A percentile compares a stretch with the other conserved stretches of the same genome.
Evolutionary conservation across 1,140 invertebrate species (phyloP).

Genomic region (Augochlora pura): DNA sequence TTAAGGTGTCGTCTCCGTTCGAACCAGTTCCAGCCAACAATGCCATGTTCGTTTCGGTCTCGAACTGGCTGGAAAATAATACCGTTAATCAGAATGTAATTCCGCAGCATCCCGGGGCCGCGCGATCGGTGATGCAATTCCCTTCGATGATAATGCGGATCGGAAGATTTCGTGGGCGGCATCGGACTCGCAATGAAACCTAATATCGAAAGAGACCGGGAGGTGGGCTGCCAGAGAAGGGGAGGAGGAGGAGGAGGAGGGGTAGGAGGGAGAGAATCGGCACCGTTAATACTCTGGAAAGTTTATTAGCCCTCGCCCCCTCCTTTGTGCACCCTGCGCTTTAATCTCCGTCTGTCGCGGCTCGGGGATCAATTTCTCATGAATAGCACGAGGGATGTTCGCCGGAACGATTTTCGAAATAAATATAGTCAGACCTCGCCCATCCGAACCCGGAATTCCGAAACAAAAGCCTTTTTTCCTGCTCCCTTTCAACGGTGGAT

Average conservation of each 20-base stretch:
- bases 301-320: slow-evolving; percentile 32
- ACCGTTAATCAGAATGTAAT: slow-evolving; percentile 36
- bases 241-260: too few relatives aligned
- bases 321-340: slow-evolving; percentile 22
- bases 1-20: background rate
- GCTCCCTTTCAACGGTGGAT: too few relatives aligned
- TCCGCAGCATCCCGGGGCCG: background rate
- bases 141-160: slow-evolving; percentile 30
- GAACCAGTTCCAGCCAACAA: slow-evolving; percentile 7
- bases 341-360: slow-evolving; percentile 27
- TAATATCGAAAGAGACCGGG: slow-evolving; percentile 22
- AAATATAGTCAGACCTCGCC: background rate
- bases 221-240: too few relatives aligned
- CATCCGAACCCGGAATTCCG: too few relatives aligned
- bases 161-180: slow-evolving; percentile 22
- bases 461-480: too few relatives aligned
- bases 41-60: background rate
- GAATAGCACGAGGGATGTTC: background rate
- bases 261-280: slow-evolving; percentile 5
- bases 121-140: slow-evolving; percentile 15
- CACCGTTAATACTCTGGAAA: slow-evolving; percentile 37
- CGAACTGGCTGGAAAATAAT: slow-evolving; percentile 3
- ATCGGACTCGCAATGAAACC: slow-evolving; percentile 5
- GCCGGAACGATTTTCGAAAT: background rate
- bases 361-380: slow-evolving; percentile 1